Percentiles rank a stretch among this genome's conserved stretches.
These are phyloP conservation scores for Petrosia ficiformis DNA, from an alignment of 37 sponge, comb jelly and placozoan species.

Conservation along the genomic window DNA sequence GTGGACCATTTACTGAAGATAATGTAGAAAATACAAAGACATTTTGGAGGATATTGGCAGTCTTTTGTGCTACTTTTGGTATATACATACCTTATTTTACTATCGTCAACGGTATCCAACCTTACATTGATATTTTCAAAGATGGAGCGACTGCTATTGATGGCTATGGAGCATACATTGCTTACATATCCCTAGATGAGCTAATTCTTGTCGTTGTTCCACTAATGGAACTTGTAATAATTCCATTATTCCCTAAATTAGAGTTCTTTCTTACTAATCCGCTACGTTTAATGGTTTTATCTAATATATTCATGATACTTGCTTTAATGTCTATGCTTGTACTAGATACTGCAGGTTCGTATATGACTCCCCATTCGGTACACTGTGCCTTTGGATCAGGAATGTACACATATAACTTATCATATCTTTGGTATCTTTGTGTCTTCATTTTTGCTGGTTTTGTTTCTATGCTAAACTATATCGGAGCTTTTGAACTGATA, in stretches of 20 bases:
- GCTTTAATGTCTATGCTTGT: not conserved
- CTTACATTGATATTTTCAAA: not conserved
- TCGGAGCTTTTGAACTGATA: not conserved
- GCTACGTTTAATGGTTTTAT: not conserved
- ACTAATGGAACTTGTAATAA: not conserved
- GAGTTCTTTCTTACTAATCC: not conserved
- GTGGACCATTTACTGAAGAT: not conserved
- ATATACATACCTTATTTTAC: not conserved
- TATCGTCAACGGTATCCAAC: not conserved
- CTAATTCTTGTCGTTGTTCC: not conserved
- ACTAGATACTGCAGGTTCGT: not conserved
- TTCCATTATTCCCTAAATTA: conserved; percentile 8
- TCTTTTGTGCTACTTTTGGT: not conserved
- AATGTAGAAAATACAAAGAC: not conserved
- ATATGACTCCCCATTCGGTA: too few species aligned
- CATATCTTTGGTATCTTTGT: not conserved
- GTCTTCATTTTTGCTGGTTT: not conserved
- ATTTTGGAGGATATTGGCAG: not conserved
- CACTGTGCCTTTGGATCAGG: not conserved
- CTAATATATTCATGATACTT: not conserved
- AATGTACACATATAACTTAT: not conserved
- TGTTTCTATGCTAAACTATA: not conserved
- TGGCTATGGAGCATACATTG: not conserved
- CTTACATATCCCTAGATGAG: not conserved
- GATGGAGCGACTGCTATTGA: not conserved